Base-by-base conservation (phyloP, 37 sponge, comb jelly and placozoan species). In the Agelas oroides region DNA sequence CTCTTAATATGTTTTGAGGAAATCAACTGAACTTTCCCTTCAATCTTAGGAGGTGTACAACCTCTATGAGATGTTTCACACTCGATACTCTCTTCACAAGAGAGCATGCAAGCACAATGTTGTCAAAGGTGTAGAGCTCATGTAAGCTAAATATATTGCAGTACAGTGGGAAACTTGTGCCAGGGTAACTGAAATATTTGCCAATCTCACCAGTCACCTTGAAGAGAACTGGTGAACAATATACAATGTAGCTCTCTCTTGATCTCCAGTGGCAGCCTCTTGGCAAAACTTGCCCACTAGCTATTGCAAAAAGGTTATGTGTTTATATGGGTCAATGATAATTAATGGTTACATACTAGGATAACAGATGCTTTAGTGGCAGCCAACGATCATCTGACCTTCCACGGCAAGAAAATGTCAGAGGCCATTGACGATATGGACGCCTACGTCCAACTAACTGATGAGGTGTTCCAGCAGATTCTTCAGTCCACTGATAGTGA, bases 31-130 rank as follows among this genome's bases (percentile, higher is more conserved):
- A n/a, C n/a, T n/a, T n/a, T n/a, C n/a, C n/a, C n/a, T n/a, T n/a
- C n/a, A n/a, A n/a, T n/a, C n/a, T n/a, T n/a, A 97, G 98, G 99
- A 98, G 62, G 95, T 92, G 67, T 69, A 52, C 77, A 96, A 94
- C 61, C 69, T 96, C 35, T 96, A 94, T 79, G 97, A 98, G 80
- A 96, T 98, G 99, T 98, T 96, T 71, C 92, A 94, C 82, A 89
- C 95, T 24, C 92, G 99, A 11, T 82, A 64, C 70, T 62, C 73
- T 0, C 77, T 98, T 23, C 95, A 94, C 88, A 78, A 91, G 34
- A 87, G 93, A 61, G 99, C 97, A n/a, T 98, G 96, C 83, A 95
- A 96, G 55, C 99, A 98, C 80, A 91, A 96, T 77, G 96, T 97
- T 14, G 39, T 77, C 31, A 87, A 87, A 5, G 74, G 82, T 21